A percentile compares a stretch with the other conserved stretches of the same genome.
These are phyloP conservation scores for Climacteris rufus DNA, from an alignment of 2,113 vertebrate genomes.

Conservation along the genomic window DNA sequence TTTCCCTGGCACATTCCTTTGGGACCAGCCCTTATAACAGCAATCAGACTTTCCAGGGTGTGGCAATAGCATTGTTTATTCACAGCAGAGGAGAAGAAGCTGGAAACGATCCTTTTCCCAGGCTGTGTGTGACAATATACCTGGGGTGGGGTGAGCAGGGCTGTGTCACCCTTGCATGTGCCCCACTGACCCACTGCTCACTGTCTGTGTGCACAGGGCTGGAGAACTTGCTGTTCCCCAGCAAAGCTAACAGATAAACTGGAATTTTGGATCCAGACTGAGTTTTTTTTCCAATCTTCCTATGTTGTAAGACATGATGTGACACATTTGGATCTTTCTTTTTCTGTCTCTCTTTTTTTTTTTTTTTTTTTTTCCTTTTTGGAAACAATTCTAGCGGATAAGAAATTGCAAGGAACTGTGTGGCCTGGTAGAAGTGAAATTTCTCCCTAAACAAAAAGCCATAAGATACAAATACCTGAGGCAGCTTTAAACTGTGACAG, in stretches of 20 bases:
- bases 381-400: background rate
- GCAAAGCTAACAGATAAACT: background rate
- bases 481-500: background rate
- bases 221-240: background rate
- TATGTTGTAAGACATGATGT: background rate
- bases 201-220: fast-evolving
- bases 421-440: background rate
- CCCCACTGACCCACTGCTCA: background rate
- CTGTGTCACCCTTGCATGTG: fast-evolving
- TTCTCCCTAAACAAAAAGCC: background rate
- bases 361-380: background rate
- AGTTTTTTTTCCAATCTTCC: background rate
- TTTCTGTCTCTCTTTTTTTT: fast-evolving
- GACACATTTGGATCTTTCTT: background rate
- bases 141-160: background rate
- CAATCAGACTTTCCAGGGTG: conserved; percentile 3
- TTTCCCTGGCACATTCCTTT: background rate
- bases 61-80: background rate
- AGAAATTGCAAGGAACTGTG: background rate
- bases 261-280: background rate
- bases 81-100: background rate
- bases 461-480: fast-evolving
- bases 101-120: background rate
- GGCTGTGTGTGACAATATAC: background rate
- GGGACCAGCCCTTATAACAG: background rate